Evolutionary conservation across 1,140 invertebrate genomes (phyloP), one percentile per base, ranked within the genome.

Genomic region (Plutomurus gul): DNA sequence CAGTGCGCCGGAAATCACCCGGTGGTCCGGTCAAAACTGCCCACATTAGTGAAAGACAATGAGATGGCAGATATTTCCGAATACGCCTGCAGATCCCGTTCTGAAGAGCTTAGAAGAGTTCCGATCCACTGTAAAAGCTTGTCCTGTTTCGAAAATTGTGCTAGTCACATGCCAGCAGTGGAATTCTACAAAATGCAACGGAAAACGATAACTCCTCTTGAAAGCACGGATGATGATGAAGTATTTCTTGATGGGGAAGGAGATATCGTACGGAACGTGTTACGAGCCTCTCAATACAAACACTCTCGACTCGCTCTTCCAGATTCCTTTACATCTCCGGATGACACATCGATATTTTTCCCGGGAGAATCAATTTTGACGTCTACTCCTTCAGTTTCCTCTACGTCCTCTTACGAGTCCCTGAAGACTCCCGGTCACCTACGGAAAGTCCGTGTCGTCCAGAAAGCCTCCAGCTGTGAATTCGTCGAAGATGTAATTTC

Each of bases 151-250:
- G 70, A 25, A n/a, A 27, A 70, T 56, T 49, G 51, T 33, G 11
- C 39, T 25, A n/a, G 46, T 16, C 76, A 78, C 6, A 16, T 27
- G 16, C 25, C 60, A 13, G 11, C 60, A 1, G 5, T 46, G 4
- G 77, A 74, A 40, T 74, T 78, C 43, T 22, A 56, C 22, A n/a
- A 16, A 18, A 20, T 27, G 18, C 37, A 65, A 25, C 30, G 18
- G 4, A 25, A 40, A 40, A 16, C 4, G 6, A n/a, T 56, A 10
- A 13, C 20, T 20, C 10, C 33, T 7, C 70, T 80, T 6, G 75
- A 79, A 46, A 79, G 75, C 27, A 75, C 81, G 3, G 81, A 82
- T 39, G 81, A 82, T 39, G 60, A 73, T 37, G 81, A 82, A 71
- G 60, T 79, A n/a, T 72, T 72, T 72, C 37, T 36, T 4, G 3